Percentiles rank a stretch among this genome's conserved stretches.
Conservation (phyloP, 2,888 invertebrate genomes). For the Spisula solida region DNA sequence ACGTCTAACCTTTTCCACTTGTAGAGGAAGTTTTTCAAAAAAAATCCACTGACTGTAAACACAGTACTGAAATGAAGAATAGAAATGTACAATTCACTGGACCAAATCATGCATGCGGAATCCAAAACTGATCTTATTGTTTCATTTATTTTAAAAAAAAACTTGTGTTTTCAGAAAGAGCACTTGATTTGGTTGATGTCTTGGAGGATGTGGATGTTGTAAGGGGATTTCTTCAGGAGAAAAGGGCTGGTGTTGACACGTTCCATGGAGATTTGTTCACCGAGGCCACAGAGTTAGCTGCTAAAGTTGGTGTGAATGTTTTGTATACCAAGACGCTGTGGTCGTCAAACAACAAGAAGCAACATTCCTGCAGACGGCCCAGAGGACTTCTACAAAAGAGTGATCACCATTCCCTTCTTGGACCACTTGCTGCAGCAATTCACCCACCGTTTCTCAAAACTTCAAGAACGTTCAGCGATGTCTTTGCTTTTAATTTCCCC, state of each 20-base stretch:
- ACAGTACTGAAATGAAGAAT: no score
- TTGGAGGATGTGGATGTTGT: not conserved
- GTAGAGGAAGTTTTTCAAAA: no score
- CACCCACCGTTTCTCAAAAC: not conserved
- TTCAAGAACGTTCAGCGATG: slow-evolving; percentile 2
- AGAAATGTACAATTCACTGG: no score
- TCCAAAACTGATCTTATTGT: no score
- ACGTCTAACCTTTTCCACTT: no score
- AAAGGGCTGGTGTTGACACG: not conserved
- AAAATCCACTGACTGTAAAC: no score
- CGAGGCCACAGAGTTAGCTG: not conserved
- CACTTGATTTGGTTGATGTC: not conserved
- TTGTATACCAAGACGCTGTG: not conserved
- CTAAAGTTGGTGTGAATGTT: not conserved
- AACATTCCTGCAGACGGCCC: slow-evolving; percentile 18
- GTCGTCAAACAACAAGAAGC: not conserved
- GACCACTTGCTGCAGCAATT: slow-evolving; percentile 32
- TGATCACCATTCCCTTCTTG: slow-evolving; percentile 33
- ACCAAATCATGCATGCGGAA: no score
- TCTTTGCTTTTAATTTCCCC: slow-evolving; percentile 8
- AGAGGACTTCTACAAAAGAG: slow-evolving; percentile 16
- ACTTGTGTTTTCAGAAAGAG: no score
- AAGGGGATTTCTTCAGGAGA: not conserved
- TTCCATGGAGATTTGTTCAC: not conserved
- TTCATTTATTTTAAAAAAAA: no score